phyloP scores from a whole-genome alignment of 2,888 invertebrate species.

The Cryptosula pallasiana region DNA sequence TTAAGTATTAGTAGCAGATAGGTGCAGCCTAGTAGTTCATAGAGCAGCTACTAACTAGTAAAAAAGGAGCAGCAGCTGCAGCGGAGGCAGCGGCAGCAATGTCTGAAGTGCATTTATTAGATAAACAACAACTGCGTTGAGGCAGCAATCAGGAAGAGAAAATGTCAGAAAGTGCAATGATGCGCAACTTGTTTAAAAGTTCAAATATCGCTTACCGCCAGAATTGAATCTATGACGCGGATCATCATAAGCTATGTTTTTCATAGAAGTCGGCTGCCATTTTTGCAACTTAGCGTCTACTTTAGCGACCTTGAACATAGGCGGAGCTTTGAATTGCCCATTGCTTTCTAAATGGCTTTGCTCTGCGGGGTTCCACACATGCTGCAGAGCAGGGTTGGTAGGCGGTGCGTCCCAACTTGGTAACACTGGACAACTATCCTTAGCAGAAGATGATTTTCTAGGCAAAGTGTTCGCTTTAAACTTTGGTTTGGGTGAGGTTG shows the following conservation, averaged over 20 bases:
- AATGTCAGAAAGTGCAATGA: no score
- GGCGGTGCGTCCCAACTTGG: conserved; percentile 2
- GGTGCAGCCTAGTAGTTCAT: no score
- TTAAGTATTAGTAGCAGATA: no score
- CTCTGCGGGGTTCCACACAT: neutral
- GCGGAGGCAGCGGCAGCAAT: neutral
- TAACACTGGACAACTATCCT: neutral
- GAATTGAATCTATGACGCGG: neutral
- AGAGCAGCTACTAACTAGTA: no score
- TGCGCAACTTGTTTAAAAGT: no score
- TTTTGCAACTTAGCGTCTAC: conserved; percentile 6
- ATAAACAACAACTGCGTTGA: no score
- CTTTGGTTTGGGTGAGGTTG: conserved; percentile 12
- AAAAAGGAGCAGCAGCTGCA: neutral
- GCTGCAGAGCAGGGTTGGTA: neutral
- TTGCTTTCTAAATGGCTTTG: neutral
- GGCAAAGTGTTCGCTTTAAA: conserved; percentile 16
- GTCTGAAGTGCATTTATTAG: neutral
- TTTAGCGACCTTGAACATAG: conserved; percentile 7
- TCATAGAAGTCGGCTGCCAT: conserved; percentile 20
- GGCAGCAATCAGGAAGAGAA: no score
- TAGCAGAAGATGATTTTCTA: neutral
- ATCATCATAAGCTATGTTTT: neutral
- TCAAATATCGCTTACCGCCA: neutral
- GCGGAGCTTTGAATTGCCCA: neutral